Conservation (phyloP, 2,113 vertebrate genomes). For the Ptilonorhynchus violaceus region DNA sequence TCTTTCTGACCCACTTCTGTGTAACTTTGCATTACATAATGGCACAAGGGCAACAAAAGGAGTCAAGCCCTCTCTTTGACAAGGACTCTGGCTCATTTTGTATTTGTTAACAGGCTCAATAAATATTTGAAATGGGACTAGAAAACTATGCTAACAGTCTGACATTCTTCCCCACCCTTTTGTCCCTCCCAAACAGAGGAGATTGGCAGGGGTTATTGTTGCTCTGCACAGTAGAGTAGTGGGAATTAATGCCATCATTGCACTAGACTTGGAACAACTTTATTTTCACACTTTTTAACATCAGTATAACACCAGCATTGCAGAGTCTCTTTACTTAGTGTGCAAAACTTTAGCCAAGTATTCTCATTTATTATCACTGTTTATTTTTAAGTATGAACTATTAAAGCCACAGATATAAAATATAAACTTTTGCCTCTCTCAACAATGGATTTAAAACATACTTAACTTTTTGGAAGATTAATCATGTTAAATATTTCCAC, state of each 20-base stretch:
- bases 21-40: neutral
- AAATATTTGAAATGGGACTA: neutral
- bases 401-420: neutral
- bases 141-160: conserved; percentile 28
- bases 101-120: neutral
- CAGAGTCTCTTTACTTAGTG: neutral
- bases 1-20: neutral
- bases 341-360: neutral
- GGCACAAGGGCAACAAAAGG: neutral
- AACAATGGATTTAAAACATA: neutral
- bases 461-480: neutral
- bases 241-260: neutral
- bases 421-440: neutral
- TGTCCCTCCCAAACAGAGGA: neutral
- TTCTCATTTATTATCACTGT: neutral
- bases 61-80: neutral
- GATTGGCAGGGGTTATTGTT: conserved; percentile 53
- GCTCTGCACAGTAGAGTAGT: neutral
- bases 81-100: neutral
- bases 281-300: neutral
- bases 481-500: neutral
- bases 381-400: neutral
- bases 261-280: neutral
- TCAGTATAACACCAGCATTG: neutral
- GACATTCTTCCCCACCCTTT: conserved; percentile 17